Evolutionary conservation across 2,888 invertebrate genomes (phyloP).

Genomic region (Andrena hattorfiana): DNA sequence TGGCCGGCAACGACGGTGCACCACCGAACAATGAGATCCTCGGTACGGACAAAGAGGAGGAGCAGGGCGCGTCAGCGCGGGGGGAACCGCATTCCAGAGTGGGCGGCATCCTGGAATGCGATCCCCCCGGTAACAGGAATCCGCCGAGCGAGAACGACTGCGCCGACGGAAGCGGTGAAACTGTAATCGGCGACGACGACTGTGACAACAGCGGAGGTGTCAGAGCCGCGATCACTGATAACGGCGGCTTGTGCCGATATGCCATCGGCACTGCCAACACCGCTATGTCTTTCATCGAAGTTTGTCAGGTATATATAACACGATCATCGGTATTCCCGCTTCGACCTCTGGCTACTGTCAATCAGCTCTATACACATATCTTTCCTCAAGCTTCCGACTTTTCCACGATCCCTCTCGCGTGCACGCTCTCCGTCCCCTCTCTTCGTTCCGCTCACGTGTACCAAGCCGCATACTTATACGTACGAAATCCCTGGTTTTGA

Average conservation of each 20-base stretch:
- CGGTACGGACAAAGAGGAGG: slow-evolving; percentile 66
- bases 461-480: too few species aligned
- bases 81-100: slow-evolving; percentile 84
- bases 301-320: slow-evolving; percentile 80
- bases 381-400: background rate
- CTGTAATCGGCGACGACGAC: slow-evolving; percentile 68
- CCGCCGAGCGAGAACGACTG: slow-evolving; percentile 76
- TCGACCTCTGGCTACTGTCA: slow-evolving; percentile 25
- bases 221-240: slow-evolving; percentile 44
- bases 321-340: slow-evolving; percentile 25
- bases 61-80: slow-evolving; percentile 74
- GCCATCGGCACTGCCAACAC: slow-evolving; percentile 78
- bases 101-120: slow-evolving; percentile 84
- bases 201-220: slow-evolving; percentile 38
- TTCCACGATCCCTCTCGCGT: background rate
- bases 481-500: too few species aligned
- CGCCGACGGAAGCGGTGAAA: slow-evolving; percentile 78
- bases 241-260: slow-evolving; percentile 80
- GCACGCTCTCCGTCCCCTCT: background rate
- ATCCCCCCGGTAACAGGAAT: slow-evolving; percentile 83
- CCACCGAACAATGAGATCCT: slow-evolving; percentile 79
- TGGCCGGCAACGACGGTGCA: slow-evolving; percentile 79
- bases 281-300: slow-evolving; percentile 83
- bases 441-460: slow-evolving; percentile 7
- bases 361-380: slow-evolving; percentile 1